A percentile compares a stretch with the other conserved stretches of the same genome.
Conservation (phyloP, 2,888 invertebrate species). For the Stenodema calcarata region DNA sequence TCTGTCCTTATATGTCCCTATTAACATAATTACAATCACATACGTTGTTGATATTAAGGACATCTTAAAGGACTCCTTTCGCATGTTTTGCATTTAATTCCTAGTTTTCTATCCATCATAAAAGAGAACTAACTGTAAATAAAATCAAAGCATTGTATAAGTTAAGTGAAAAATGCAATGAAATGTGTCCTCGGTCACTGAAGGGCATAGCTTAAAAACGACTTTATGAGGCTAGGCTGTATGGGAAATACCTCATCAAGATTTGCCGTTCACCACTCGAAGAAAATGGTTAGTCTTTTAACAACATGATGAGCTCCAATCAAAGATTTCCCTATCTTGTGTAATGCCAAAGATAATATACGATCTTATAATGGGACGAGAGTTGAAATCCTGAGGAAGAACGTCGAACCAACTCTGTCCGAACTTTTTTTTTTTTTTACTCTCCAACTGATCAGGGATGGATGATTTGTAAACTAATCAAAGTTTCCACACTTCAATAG, state of each 20-base stretch:
- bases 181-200: too few relatives aligned
- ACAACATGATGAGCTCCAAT: background rate
- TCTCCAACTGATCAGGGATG: background rate
- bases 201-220: too few relatives aligned
- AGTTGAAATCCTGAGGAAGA: background rate
- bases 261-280: background rate
- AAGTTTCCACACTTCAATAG: background rate
- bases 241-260: background rate
- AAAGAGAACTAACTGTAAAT: too few relatives aligned
- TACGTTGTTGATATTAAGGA: too few relatives aligned
- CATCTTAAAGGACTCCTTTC: too few relatives aligned
- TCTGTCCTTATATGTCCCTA: too few relatives aligned
- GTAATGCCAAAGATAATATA: background rate
- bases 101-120: too few relatives aligned
- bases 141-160: too few relatives aligned
- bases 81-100: too few relatives aligned
- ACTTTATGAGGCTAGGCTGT: too few relatives aligned
- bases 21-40: too few relatives aligned
- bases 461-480: background rate
- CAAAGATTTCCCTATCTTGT: background rate
- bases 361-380: background rate
- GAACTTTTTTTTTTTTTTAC: background rate
- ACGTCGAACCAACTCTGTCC: background rate
- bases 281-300: background rate
- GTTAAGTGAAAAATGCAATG: too few relatives aligned